Percentiles rank a stretch among this genome's conserved stretches.
These are phyloP conservation scores for Ceratina japonica DNA, from an alignment of 1,140 invertebrate genomes.

Conservation along the genomic window DNA sequence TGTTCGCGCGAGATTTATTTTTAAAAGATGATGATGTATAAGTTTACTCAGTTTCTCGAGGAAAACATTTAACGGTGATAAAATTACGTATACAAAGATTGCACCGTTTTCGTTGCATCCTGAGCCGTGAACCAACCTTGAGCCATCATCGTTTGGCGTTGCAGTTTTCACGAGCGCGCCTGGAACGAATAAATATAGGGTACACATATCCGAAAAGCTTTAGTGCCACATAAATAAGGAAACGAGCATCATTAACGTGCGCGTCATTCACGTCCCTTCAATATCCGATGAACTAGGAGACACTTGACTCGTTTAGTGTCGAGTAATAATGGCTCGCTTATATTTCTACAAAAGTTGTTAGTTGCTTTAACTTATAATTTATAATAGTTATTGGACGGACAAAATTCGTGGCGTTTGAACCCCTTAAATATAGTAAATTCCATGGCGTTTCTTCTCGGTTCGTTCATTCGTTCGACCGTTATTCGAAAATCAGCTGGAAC, in stretches of 20 bases:
- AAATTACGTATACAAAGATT: not conserved
- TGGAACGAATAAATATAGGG: constrained; percentile 10
- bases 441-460: too few relatives aligned
- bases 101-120: not conserved
- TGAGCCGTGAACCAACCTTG: not conserved
- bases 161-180: not conserved
- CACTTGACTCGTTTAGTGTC: too few relatives aligned
- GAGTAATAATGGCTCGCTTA: too few relatives aligned
- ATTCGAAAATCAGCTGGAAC: not conserved
- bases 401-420: too few relatives aligned
- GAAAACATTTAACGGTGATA: constrained; percentile 1
- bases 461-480: not conserved
- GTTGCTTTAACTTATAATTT: too few relatives aligned
- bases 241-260: not conserved
- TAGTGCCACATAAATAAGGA: not conserved
- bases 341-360: too few relatives aligned
- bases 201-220: constrained; percentile 1
- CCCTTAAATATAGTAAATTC: too few relatives aligned
- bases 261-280: not conserved
- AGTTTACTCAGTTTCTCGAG: not conserved
- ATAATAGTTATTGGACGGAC: too few relatives aligned
- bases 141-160: constrained; percentile 9
- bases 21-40: not conserved
- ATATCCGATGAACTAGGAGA: too few relatives aligned
- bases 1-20: not conserved